These are phyloP conservation scores for Habrosyne pyritoides DNA, from an alignment of 2,888 invertebrate species.

Conservation along the genomic window DNA sequence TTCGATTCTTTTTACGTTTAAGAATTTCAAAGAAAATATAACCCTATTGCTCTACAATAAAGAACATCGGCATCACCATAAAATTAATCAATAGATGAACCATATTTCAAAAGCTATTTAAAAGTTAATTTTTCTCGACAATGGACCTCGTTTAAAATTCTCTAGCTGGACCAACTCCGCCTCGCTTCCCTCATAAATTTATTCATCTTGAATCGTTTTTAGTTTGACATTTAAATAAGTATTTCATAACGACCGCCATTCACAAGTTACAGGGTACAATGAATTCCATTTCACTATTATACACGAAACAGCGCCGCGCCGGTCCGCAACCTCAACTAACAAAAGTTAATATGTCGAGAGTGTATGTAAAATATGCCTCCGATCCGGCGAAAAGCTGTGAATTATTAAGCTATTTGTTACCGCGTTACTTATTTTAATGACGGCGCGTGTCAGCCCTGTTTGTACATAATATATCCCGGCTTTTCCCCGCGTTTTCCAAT, in stretches of 20 bases:
- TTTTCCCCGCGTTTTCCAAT: neutral
- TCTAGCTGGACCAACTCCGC: neutral
- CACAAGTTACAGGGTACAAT: neutral
- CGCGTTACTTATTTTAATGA: conserved; percentile 4
- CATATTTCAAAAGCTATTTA: too few relatives aligned
- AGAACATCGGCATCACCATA: too few relatives aligned
- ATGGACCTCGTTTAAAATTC: neutral
- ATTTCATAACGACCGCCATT: neutral
- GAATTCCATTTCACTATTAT: neutral
- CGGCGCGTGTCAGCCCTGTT: conserved; percentile 1
- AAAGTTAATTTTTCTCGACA: too few relatives aligned
- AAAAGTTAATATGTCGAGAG: conserved; percentile 3
- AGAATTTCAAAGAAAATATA: too few relatives aligned
- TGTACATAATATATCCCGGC: neutral
- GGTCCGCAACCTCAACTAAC: neutral
- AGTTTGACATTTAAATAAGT: neutral
- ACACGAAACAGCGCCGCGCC: neutral
- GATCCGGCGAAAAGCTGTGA: neutral
- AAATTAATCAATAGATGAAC: too few relatives aligned
- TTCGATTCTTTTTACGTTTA: too few relatives aligned
- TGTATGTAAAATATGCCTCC: conserved; percentile 2
- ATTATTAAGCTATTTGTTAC: conserved; percentile 5
- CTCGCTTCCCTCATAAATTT: neutral
- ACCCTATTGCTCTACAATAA: too few relatives aligned
- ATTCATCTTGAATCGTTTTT: neutral